Percentiles rank a stretch among this genome's conserved stretches.
These are phyloP conservation scores for Bombus haemorrhoidalis DNA, from an alignment of 1,140 invertebrate genomes.

Conservation along the genomic window DNA sequence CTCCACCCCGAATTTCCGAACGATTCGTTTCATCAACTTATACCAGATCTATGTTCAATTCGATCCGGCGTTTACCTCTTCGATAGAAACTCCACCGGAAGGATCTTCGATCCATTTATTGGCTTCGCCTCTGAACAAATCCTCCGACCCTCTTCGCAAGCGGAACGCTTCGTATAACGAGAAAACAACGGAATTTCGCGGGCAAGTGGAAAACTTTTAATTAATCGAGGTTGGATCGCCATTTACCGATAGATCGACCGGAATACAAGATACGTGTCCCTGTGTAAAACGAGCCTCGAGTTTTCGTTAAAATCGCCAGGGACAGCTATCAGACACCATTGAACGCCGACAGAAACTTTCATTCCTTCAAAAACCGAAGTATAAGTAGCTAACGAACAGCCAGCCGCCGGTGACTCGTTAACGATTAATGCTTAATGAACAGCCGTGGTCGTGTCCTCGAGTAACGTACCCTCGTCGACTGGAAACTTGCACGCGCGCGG, in stretches of 20 bases:
- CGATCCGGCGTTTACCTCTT: conserved; percentile 7
- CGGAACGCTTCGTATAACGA: background rate
- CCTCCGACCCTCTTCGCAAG: background rate
- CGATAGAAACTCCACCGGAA: background rate
- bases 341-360: background rate
- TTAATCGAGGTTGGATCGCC: background rate
- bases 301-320: background rate
- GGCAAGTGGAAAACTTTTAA: conserved; percentile 27
- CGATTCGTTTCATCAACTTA: background rate
- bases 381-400: background rate
- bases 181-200: background rate
- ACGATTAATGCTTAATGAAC: conserved; percentile 15
- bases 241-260: background rate
- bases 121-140: background rate
- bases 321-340: too few species aligned
- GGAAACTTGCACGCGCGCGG: background rate
- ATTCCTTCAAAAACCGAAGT: background rate
- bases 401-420: background rate
- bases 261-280: background rate
- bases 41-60: too few species aligned
- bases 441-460: background rate
- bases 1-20: background rate
- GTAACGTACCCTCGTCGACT: background rate
- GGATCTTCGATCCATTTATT: conserved; percentile 20
- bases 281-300: too few species aligned